phyloP scores from a whole-genome alignment of 2,888 invertebrate genomes.

The Harmothoe impar region DNA sequence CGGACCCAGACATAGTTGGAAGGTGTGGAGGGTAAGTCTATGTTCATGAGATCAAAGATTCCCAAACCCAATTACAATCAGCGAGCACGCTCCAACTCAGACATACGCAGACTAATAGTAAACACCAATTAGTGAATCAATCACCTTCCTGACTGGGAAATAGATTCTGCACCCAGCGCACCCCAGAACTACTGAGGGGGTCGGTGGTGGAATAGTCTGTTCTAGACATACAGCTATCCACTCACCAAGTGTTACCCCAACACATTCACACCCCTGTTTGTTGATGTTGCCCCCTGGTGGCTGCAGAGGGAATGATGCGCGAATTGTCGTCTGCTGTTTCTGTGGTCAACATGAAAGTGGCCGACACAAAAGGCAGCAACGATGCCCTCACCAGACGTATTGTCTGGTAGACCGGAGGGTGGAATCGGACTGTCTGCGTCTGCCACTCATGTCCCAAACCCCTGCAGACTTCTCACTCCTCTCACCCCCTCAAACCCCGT shows the following conservation, averaged over 20 bases:
- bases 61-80: background rate
- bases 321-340: background rate
- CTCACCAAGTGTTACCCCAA: background rate
- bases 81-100: background rate
- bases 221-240: background rate
- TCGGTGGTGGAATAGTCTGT: background rate
- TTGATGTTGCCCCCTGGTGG: background rate
- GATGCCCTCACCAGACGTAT: background rate
- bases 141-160: background rate
- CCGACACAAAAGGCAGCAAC: background rate
- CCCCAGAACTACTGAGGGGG: background rate
- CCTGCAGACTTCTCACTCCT: background rate
- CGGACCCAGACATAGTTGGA: too few species aligned
- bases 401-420: background rate
- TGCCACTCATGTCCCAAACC: background rate
- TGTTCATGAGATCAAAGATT: background rate
- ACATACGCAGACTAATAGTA: constrained; percentile 1
- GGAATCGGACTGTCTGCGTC: constrained; percentile 14
- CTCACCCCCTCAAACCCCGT: background rate
- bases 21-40: constrained; percentile 3
- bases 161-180: background rate
- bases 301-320: background rate
- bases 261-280: background rate
- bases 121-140: background rate
- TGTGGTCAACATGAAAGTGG: background rate